Percentiles rank a stretch among this genome's conserved stretches.
Conservation (phyloP, 2,888 invertebrate genomes). For the Aphidoletes aphidimyza region DNA sequence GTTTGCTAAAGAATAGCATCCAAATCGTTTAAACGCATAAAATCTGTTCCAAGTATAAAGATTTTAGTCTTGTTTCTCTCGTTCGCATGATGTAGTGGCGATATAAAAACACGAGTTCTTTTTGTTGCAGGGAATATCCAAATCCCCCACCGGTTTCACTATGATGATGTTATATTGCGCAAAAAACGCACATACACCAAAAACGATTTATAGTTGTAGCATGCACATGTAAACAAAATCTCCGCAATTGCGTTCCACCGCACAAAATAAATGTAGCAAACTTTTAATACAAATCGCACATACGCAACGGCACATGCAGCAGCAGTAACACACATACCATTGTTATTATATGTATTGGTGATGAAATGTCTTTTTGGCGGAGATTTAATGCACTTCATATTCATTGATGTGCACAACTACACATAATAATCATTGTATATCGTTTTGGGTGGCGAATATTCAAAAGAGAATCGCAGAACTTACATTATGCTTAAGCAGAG, state of each 20-base stretch:
- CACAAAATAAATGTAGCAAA: conserved; percentile 51
- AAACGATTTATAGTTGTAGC: conserved; percentile 34
- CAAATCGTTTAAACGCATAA: background rate
- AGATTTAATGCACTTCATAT: conserved; percentile 14
- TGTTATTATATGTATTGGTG: conserved; percentile 46
- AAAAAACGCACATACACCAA: background rate
- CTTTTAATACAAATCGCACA: conserved; percentile 9
- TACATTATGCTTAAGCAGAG: background rate
- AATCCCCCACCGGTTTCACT: conserved; percentile 25
- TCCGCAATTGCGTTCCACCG: background rate
- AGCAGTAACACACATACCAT: too few relatives aligned
- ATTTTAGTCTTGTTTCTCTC: background rate
- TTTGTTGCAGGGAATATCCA: background rate
- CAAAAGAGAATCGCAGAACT: background rate
- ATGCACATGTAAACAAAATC: conserved; percentile 34
- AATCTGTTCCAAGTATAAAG: conserved; percentile 26
- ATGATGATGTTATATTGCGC: background rate
- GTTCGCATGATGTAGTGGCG: background rate
- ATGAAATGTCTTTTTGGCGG: conserved; percentile 35
- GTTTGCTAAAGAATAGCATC: background rate
- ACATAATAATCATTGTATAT: conserved; percentile 42
- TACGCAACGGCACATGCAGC: conserved; percentile 27
- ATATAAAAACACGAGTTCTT: background rate
- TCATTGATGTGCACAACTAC: conserved; percentile 33
- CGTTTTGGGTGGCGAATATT: conserved; percentile 12